These are phyloP conservation scores for Drosophila suboccidentalis DNA, from an alignment of 2,888 invertebrate genomes.

Conservation along the genomic window DNA sequence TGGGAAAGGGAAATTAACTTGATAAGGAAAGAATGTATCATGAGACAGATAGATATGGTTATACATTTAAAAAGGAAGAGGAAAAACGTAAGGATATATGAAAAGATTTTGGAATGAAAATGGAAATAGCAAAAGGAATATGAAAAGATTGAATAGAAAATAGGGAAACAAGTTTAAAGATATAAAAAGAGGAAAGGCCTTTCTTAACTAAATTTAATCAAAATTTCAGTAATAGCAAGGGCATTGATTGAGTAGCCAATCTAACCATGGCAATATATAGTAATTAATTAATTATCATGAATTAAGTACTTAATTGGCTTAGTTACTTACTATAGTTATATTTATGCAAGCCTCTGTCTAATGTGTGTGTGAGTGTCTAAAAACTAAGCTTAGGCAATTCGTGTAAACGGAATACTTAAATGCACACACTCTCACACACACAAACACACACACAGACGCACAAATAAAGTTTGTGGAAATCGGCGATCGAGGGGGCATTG, in stretches of 20 bases:
- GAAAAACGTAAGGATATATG: too few relatives aligned
- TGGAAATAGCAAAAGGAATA: background rate
- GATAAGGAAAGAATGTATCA: too few relatives aligned
- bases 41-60: too few relatives aligned
- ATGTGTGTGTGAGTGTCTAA: slow-evolving; percentile 9
- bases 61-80: too few relatives aligned
- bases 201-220: background rate
- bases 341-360: background rate
- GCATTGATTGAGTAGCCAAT: slow-evolving; percentile 3
- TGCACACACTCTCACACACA: background rate
- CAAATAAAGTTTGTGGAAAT: slow-evolving; percentile 35
- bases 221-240: background rate
- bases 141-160: background rate
- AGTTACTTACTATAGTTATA: slow-evolving; percentile 15
- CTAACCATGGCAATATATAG: slow-evolving; percentile 3
- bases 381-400: slow-evolving; percentile 12
- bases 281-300: slow-evolving; percentile 37
- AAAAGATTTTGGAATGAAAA: too few relatives aligned
- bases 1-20: too few relatives aligned
- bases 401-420: slow-evolving; percentile 27
- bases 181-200: too few relatives aligned
- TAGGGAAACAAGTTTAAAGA: too few relatives aligned
- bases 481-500: slow-evolving; percentile 47
- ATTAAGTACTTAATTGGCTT: slow-evolving; percentile 52
- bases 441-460: background rate